Percentiles rank a stretch among this genome's conserved stretches.
Conservation (phyloP, 2,797 vertebrate species). For the Phyllotis vaccarum region DNA sequence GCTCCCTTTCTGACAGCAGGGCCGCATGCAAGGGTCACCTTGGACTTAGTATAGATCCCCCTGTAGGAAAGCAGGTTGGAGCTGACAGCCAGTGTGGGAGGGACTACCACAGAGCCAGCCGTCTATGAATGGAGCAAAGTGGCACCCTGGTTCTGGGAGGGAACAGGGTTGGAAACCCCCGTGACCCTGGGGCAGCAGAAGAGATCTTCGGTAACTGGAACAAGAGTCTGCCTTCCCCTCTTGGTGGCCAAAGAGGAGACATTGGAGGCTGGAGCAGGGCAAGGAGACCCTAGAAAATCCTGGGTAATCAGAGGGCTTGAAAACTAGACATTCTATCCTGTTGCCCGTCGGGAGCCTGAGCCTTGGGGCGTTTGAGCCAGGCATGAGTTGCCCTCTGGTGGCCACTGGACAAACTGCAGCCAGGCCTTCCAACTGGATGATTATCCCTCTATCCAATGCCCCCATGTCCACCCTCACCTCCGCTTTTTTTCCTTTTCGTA, state of each 20-base stretch:
- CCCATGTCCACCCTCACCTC: not conserved
- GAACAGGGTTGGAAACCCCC: not conserved
- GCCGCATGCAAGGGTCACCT: constrained; percentile 77
- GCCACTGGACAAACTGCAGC: constrained; percentile 63
- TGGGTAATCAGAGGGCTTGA: not conserved
- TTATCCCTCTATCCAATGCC: not conserved
- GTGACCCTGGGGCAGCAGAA: not conserved
- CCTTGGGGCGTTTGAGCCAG: not conserved
- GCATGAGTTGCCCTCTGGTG: constrained; percentile 77
- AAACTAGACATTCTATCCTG: not conserved
- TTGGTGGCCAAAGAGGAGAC: not conserved
- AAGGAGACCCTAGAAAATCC: not conserved
- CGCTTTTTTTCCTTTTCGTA: not conserved
- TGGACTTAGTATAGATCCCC: constrained; percentile 64
- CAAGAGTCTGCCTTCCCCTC: not conserved
- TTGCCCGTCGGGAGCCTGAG: not conserved
- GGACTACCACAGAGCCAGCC: not conserved
- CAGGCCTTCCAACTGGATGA: not conserved
- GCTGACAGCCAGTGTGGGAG: not conserved
- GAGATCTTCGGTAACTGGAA: not conserved
- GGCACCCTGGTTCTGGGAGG: not conserved
- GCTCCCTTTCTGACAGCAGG: constrained; percentile 53
- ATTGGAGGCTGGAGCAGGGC: not conserved
- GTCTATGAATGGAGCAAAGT: not conserved
- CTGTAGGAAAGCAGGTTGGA: constrained; percentile 8